A percentile compares a stretch with the other conserved stretches of the same genome.
Evolutionary conservation across 2,797 vertebrate species (phyloP).

Genomic region (Falco berigora): DNA sequence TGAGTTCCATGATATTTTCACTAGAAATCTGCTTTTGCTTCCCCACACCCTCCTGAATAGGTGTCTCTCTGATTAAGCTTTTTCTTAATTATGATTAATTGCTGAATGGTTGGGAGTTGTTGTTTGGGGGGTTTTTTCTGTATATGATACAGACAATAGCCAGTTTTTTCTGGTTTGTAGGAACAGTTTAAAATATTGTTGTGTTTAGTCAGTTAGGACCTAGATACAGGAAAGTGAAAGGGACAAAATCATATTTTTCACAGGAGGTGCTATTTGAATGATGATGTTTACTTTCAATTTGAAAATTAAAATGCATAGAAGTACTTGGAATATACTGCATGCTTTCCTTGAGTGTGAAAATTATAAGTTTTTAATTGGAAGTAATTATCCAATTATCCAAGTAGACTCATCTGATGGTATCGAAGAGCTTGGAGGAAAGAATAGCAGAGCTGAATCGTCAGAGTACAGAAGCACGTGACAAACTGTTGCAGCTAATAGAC

Average conservation of each 20-base stretch:
- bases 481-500: slow-evolving; percentile 86
- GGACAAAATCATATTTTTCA: not conserved
- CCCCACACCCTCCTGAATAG: not conserved
- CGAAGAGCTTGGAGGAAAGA: slow-evolving; percentile 79
- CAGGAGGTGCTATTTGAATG: not conserved
- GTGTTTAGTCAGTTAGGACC: not conserved
- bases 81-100: not conserved
- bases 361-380: not conserved
- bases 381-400: not conserved
- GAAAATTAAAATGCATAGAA: not conserved
- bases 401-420: slow-evolving; percentile 20
- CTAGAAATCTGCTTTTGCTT: not conserved
- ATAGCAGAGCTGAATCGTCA: slow-evolving; percentile 88
- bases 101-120: not conserved
- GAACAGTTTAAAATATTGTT: not conserved
- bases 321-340: not conserved
- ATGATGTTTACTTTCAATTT: not conserved
- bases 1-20: not conserved
- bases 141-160: not conserved
- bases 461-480: slow-evolving; percentile 82
- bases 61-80: not conserved
- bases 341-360: not conserved
- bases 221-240: not conserved
- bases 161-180: not conserved
- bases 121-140: not conserved